phyloP scores from a whole-genome alignment of 2,888 invertebrate species.

The Ctena decussata region DNA sequence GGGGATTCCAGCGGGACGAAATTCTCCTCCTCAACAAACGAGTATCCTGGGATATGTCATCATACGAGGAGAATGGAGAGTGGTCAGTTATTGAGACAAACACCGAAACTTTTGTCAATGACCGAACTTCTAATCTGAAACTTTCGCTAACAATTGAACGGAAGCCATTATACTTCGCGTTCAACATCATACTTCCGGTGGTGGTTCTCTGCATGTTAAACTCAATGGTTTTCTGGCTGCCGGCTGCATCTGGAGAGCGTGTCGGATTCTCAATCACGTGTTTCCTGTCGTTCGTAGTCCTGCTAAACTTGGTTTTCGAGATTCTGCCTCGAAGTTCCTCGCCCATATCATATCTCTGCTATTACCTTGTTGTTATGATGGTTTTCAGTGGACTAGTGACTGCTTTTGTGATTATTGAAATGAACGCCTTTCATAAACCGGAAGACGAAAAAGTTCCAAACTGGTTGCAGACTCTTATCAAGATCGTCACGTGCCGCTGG shows the following conservation, averaged over 20 bases:
- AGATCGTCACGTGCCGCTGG: slow-evolving; percentile 14
- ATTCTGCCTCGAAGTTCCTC: slow-evolving; percentile 43
- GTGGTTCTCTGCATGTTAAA: slow-evolving; percentile 33
- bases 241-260: slow-evolving; percentile 54
- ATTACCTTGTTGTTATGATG: slow-evolving; percentile 55
- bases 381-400: slow-evolving; percentile 45
- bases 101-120: neutral
- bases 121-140: neutral
- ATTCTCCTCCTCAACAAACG: neutral
- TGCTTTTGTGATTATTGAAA: slow-evolving; percentile 28
- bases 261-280: slow-evolving; percentile 59
- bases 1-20: slow-evolving; percentile 15
- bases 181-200: slow-evolving; percentile 53
- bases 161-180: slow-evolving; percentile 46
- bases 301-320: slow-evolving; percentile 45
- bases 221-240: slow-evolving; percentile 55
- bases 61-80: slow-evolving; percentile 44
- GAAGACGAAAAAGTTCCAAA: slow-evolving; percentile 31
- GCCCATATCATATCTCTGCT: slow-evolving; percentile 49
- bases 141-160: slow-evolving; percentile 35
- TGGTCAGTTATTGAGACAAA: slow-evolving; percentile 45
- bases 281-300: slow-evolving; percentile 56
- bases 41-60: slow-evolving; percentile 6
- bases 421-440: slow-evolving; percentile 42
- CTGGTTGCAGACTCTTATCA: slow-evolving; percentile 18